Evolutionary conservation across 2,113 vertebrate genomes (phyloP).

Genomic region (Pollachius pollachius): DNA sequence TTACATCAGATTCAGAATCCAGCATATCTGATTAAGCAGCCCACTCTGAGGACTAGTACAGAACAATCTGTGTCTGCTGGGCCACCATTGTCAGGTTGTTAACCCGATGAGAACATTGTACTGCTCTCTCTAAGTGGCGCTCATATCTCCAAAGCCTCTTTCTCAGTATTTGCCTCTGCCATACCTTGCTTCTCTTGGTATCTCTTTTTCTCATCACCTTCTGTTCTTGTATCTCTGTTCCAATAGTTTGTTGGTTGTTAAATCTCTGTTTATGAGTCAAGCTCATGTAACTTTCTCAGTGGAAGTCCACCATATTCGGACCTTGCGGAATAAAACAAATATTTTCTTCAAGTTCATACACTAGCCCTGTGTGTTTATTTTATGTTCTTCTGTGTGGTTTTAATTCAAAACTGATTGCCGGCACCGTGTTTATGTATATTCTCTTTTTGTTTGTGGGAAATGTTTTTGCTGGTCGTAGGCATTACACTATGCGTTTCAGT

Average conservation of each 20-base stretch:
- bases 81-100: background rate
- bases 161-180: slow-evolving; percentile 55
- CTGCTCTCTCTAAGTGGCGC: background rate
- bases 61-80: background rate
- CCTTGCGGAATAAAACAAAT: slow-evolving; percentile 74
- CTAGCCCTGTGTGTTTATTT: slow-evolving; percentile 16
- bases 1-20: background rate
- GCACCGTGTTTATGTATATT: background rate
- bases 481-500: too few relatives aligned
- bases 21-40: background rate
- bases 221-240: slow-evolving; percentile 64
- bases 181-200: slow-evolving; percentile 49
- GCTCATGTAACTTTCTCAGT: slow-evolving; percentile 65
- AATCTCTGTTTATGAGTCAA: slow-evolving; percentile 65
- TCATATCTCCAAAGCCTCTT: slow-evolving; percentile 40
- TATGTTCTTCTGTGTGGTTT: background rate
- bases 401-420: background rate
- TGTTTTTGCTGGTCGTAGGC: background rate
- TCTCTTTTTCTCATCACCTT: slow-evolving; percentile 48
- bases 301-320: slow-evolving; percentile 65
- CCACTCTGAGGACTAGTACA: background rate
- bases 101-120: background rate
- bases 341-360: slow-evolving; percentile 72
- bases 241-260: slow-evolving; percentile 71
- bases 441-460: background rate